A percentile compares a stretch with the other conserved stretches of the same genome.
phyloP scores from a whole-genome alignment of 1,140 invertebrate genomes.

The Drosophila truncata region DNA sequence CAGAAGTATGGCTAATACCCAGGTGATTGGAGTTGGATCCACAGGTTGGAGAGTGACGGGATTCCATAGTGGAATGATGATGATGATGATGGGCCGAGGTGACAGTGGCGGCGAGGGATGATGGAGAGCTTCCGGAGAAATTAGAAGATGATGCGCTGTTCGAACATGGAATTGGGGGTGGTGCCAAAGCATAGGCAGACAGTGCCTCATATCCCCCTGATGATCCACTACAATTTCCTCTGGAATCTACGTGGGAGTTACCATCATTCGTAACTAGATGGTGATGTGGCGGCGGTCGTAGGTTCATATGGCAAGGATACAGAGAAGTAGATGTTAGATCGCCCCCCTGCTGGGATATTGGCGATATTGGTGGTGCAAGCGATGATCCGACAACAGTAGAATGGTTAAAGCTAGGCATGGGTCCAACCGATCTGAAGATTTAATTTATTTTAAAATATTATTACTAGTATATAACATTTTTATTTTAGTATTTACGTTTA shows the following conservation, averaged over 20 bases:
- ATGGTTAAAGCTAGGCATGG: conserved; percentile 75
- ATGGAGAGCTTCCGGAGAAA: conserved; percentile 19
- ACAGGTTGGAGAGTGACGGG: conserved; percentile 37
- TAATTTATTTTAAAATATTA: not conserved
- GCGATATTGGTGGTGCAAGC: conserved; percentile 63
- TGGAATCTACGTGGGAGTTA: conserved; percentile 14
- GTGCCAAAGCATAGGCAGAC: conserved; percentile 54
- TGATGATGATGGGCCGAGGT: conserved; percentile 21
- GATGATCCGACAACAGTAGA: conserved; percentile 52
- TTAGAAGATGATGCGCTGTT: conserved; percentile 10
- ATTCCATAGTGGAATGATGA: conserved; percentile 41
- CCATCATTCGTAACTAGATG: conserved; percentile 43
- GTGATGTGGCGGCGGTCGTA: conserved; percentile 57
- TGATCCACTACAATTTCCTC: conserved; percentile 27
- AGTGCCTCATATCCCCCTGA: conserved; percentile 58
- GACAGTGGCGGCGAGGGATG: conserved; percentile 13
- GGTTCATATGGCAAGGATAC: conserved; percentile 81
- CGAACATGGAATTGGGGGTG: conserved; percentile 34
- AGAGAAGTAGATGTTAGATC: conserved; percentile 78
- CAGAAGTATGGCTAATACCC: conserved; percentile 28
- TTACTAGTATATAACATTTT: not conserved
- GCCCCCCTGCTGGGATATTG: conserved; percentile 74
- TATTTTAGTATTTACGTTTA: not conserved
- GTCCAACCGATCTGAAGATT: conserved; percentile 60
- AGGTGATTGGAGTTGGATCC: conserved; percentile 54